phyloP scores from a whole-genome alignment of 2,797 vertebrate species.

The Manis pentadactyla region DNA sequence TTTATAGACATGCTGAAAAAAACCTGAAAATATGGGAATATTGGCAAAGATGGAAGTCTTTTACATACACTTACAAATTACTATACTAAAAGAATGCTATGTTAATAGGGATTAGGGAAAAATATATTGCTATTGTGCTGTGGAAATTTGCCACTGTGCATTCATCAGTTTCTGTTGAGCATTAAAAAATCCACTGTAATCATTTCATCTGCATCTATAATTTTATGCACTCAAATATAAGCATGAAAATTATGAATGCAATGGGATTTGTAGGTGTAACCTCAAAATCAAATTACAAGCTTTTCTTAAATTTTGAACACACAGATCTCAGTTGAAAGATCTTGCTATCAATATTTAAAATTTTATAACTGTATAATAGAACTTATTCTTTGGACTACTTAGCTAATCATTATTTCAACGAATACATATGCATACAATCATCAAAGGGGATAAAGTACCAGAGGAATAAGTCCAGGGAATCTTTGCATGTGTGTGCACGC shows the following conservation, averaged over 20 bases:
- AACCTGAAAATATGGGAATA: background rate
- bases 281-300: constrained; percentile 44
- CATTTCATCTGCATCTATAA: background rate
- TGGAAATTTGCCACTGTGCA: too few relatives aligned
- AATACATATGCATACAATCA: background rate
- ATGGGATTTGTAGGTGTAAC: constrained; percentile 30
- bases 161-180: background rate
- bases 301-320: constrained; percentile 57
- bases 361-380: background rate
- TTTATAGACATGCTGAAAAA: constrained; percentile 7
- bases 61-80: background rate
- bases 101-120: too few relatives aligned
- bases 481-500: background rate
- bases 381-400: background rate
- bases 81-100: too few relatives aligned
- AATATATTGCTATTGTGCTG: too few relatives aligned
- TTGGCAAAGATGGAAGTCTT: constrained; percentile 2
- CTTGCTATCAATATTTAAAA: constrained; percentile 39
- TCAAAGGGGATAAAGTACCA: background rate
- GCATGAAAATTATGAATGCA: constrained; percentile 31
- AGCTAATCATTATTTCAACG: constrained; percentile 10
- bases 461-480: background rate
- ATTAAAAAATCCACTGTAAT: constrained; percentile 19
- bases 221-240: constrained; percentile 17
- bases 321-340: constrained; percentile 12